phyloP scores from a whole-genome alignment of 2,888 invertebrate genomes.

The Caenorhabditis panamensis region DNA sequence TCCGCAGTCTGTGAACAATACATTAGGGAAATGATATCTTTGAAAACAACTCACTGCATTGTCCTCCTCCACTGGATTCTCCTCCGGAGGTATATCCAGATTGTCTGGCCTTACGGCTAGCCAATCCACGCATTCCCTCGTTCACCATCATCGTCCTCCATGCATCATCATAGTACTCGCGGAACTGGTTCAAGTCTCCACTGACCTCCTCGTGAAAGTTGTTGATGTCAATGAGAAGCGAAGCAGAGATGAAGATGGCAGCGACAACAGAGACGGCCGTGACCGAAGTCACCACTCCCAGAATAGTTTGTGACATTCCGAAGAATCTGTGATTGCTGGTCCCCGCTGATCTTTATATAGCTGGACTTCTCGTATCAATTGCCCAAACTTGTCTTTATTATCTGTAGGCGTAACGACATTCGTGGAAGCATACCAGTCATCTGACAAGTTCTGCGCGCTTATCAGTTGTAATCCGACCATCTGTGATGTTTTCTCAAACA shows the following conservation, averaged over 20 bases:
- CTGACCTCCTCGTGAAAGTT: slow-evolving; percentile 66
- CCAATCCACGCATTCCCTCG: slow-evolving; percentile 47
- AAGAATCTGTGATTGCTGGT: neutral
- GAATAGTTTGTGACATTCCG: slow-evolving; percentile 52
- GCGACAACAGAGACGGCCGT: slow-evolving; percentile 59
- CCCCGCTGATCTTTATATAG: neutral
- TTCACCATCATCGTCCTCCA: slow-evolving; percentile 61
- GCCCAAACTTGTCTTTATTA: slow-evolving; percentile 17
- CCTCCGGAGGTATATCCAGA: slow-evolving; percentile 31
- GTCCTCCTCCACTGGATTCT: slow-evolving; percentile 22
- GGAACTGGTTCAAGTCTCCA: slow-evolving; percentile 64
- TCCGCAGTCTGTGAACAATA: slow-evolving; percentile 47
- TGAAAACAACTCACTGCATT: slow-evolving; percentile 51
- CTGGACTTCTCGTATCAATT: neutral
- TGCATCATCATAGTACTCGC: slow-evolving; percentile 64
- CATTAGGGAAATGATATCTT: too few species aligned
- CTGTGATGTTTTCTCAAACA: neutral
- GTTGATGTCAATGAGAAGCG: slow-evolving; percentile 65
- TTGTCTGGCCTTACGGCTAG: slow-evolving; percentile 25
- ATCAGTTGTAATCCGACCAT: slow-evolving; percentile 22
- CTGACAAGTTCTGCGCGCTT: slow-evolving; percentile 18
- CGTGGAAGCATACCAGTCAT: slow-evolving; percentile 9
- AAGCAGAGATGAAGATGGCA: slow-evolving; percentile 56
- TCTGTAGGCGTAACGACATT: slow-evolving; percentile 13
- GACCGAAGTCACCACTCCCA: slow-evolving; percentile 52